Base-by-base conservation (phyloP, 2,797 vertebrate genomes). In the Dendrocincla fuliginosa region DNA sequence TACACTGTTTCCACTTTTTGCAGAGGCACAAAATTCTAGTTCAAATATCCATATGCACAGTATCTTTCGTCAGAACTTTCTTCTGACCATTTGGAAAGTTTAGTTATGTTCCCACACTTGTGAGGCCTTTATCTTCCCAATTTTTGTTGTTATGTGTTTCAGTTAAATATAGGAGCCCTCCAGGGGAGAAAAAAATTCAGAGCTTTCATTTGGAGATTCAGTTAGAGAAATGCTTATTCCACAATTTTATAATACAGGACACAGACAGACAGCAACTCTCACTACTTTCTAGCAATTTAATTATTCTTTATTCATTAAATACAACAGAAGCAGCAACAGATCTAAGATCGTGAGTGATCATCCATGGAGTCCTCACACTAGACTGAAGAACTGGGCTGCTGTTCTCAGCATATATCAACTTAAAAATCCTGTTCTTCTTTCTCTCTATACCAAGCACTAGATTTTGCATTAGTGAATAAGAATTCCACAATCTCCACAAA, bases 81-180 rank as follows among this genome's bases (percentile, higher is more conserved):
- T 59, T 74, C 50, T 78, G 24, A 46, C 12, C 30, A 39, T 59
- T 33, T 46, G 27, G 32, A 12, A 85, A 59, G 9, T 73, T 59
- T 46, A 77, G 24, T 46, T n/a, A 44, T 10, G 11, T 52, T 88
- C 22, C 28, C 47, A 56, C 8, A 64, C 16, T 46, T 27, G 4
- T 18, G 46, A 85, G 20, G 79, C 22, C 35, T 71, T 76, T 74
- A 82, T 37, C 30, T 83, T 65, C 22, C 30, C 24, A 28, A 13
- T 19, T 83, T 76, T 63, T 46, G 42, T 33, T 53, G 61, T 2
- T 59, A 28, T 37, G 20, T n/a, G 60, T 20, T 73, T 95, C 25
- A 68, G 59, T 30, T 85, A 87, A 89, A 94, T 63, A 69, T 14
- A 60, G 53, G 85, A 94, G 79, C 82, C 78, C 90, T 80, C 87